phyloP scores from a whole-genome alignment of 2,888 invertebrate genomes.

The Tupiocoris notatus region DNA sequence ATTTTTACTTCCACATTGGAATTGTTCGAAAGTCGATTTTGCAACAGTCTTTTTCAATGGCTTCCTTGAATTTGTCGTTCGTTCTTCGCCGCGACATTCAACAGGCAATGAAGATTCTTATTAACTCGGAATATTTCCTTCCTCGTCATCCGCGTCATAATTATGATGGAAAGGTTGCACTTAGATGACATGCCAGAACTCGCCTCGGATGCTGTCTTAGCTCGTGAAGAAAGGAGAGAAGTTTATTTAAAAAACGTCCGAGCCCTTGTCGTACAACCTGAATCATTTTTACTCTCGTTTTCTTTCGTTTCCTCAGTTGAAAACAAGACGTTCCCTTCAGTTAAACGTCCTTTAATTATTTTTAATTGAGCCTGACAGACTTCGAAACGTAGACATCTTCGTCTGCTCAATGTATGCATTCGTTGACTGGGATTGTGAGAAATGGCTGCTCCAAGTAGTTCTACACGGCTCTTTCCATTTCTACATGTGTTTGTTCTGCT shows the following conservation, averaged over 20 bases:
- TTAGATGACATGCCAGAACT: background rate
- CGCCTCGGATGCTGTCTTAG: background rate
- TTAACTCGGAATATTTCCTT: background rate
- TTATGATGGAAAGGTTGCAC: background rate
- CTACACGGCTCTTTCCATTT: background rate
- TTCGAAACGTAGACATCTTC: background rate
- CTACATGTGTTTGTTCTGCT: conserved; percentile 31
- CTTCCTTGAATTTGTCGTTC: too few relatives aligned
- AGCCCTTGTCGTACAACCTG: background rate
- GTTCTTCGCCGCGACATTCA: too few relatives aligned
- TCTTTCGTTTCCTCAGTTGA: background rate
- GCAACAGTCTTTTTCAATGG: too few relatives aligned
- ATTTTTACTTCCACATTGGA: too few relatives aligned
- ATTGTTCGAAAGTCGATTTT: too few relatives aligned
- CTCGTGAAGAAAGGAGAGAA: background rate
- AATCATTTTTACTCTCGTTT: background rate
- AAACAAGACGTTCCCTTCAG: conserved; percentile 8
- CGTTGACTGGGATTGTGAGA: conserved; percentile 29
- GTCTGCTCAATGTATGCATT: background rate
- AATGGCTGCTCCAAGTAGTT: conserved; percentile 20
- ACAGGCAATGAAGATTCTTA: background rate
- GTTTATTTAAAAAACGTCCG: background rate
- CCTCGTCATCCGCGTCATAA: background rate
- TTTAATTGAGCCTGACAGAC: conserved; percentile 40
- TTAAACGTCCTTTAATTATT: conserved; percentile 41